Percentiles rank a stretch among this genome's conserved stretches.
These are phyloP conservation scores for Trichogramma pretiosum DNA, from an alignment of 1,140 invertebrate species.

Conservation along the genomic window DNA sequence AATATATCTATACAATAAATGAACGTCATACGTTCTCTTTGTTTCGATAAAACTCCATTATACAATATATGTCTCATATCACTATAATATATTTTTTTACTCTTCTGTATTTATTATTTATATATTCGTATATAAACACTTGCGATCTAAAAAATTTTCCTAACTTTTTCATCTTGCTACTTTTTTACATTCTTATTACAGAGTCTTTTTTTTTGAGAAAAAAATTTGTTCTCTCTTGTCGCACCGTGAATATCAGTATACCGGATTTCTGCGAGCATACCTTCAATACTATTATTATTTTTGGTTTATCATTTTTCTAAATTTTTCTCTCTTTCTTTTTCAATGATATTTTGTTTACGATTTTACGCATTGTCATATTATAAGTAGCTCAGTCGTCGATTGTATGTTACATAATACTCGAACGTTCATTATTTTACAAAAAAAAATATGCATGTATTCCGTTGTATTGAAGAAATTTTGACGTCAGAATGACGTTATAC, in stretches of 20 bases:
- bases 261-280: too few relatives aligned
- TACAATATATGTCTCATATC: constrained; percentile 12
- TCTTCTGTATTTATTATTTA: constrained; percentile 4
- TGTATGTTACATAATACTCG: too few relatives aligned
- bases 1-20: too few relatives aligned
- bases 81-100: constrained; percentile 9
- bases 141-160: too few relatives aligned
- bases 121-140: constrained; percentile 1
- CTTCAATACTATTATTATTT: too few relatives aligned
- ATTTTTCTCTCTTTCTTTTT: constrained; percentile 13
- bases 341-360: constrained; percentile 4
- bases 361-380: constrained; percentile 15
- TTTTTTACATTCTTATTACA: constrained; percentile 34
- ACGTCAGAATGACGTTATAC: too few relatives aligned
- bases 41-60: constrained; percentile 13
- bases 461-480: too few relatives aligned
- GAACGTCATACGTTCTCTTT: constrained; percentile 12
- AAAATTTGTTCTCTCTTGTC: too few relatives aligned
- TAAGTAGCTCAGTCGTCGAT: too few relatives aligned
- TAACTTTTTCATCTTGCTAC: constrained; percentile 5
- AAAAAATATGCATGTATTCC: too few relatives aligned
- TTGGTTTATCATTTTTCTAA: constrained; percentile 16
- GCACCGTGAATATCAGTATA: too few relatives aligned
- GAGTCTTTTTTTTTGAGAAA: constrained; percentile 35
- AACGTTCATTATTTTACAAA: too few relatives aligned